Conservation (phyloP, 2,888 invertebrate species). For the Strigamia crassipes region DNA sequence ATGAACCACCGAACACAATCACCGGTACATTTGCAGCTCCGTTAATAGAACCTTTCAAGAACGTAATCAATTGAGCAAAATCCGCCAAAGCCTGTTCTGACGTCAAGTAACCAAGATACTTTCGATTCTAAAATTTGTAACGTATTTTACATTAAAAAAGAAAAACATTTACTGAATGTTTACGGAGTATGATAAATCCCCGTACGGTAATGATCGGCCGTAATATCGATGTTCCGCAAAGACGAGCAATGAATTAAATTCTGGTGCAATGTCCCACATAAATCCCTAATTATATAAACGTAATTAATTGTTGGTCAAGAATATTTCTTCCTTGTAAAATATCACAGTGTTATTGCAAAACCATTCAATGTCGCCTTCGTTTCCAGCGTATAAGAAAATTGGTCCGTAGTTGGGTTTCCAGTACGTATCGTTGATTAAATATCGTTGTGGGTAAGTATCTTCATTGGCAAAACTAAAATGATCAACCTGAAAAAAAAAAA, state of each 20-base stretch:
- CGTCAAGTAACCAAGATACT: constrained; percentile 72
- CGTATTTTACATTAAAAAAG: no score
- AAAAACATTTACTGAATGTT: no score
- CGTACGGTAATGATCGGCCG: constrained; percentile 86
- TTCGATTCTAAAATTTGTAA: constrained; percentile 35
- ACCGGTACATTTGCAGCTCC: constrained; percentile 70
- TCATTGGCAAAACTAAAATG: constrained; percentile 83
- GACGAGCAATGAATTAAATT: constrained; percentile 78
- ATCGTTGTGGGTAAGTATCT: constrained; percentile 75
- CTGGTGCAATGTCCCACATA: constrained; percentile 86
- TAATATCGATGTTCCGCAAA: constrained; percentile 98
- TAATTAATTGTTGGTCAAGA: not conserved
- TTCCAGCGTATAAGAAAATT: constrained; percentile 93
- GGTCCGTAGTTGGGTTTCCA: no score
- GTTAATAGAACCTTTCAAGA: constrained; percentile 64
- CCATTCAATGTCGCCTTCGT: constrained; percentile 88
- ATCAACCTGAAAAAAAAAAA: constrained; percentile 68
- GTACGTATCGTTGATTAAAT: constrained; percentile 77
- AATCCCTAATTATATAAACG: constrained; percentile 66
- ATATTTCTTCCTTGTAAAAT: constrained; percentile 6
- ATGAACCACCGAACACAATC: constrained; percentile 84
- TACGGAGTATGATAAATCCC: constrained; percentile 69
- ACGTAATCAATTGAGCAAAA: constrained; percentile 77
- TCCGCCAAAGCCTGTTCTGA: constrained; percentile 93
- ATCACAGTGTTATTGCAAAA: constrained; percentile 82